Evolutionary conservation across 2,797 vertebrate species (phyloP), one percentile per base, ranked within the genome.

Genomic region (Hyperoplus lanceolatus): DNA sequence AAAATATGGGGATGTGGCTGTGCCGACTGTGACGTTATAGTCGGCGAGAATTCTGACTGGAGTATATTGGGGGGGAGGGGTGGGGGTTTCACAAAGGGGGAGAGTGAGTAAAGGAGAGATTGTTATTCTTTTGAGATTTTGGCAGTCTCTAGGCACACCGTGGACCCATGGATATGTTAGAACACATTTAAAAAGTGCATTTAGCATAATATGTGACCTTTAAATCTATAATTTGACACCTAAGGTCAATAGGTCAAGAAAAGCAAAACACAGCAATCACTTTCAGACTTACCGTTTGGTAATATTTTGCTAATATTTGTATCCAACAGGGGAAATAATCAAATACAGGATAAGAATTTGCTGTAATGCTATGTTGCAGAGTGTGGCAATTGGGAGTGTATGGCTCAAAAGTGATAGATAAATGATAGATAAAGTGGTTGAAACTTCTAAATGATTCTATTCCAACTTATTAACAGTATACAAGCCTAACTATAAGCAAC

Each of bases 381-480:
- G 5, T 50, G 9, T 0, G 51, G 53, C 0, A 39, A 0, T 13
- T 29, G 5, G 36, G 8, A 54, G 13, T 6, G 39, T 2, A 7
- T 2, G 29, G 41, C 4, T 49, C 49, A 7, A 62, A 42, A 13
- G n/a, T 38, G 21, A 18, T 4, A 5, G 6, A 9, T 5, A 29
- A 29, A 29, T 29, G 29, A 29, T 29, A 29, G 29, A 29, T 29
- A 29, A n/a, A 9, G 3, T 55, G 13, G 39, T 16, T 56, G 7
- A 29, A 18, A 41, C 11, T 15, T 39, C 10, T 6, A 18, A 8
- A 10, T 49, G 1, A 1, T 48, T 46, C 0, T 2, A 11, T 3
- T 50, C 29, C 2, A 1, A 21, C 8, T 53, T 69, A 2, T 49
- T 55, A 53, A 53, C 4, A 13, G 5, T 5, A 68, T 4, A 59